These are phyloP conservation scores for Sebastiscus tertius DNA, from an alignment of 2,797 vertebrate genomes.

Conservation along the genomic window DNA sequence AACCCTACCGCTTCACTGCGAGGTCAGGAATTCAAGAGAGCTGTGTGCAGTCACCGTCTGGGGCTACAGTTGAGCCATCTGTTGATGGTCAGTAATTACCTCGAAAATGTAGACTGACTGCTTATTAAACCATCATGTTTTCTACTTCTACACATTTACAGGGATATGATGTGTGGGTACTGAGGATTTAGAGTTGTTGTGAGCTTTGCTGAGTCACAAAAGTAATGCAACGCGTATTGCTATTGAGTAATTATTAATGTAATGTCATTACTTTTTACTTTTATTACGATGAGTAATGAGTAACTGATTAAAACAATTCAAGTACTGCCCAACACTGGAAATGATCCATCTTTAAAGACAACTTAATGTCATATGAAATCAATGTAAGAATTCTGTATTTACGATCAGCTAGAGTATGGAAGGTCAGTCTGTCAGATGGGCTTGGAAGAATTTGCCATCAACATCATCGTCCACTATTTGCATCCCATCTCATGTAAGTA, in stretches of 20 bases:
- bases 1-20: neutral
- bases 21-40: neutral
- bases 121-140: neutral
- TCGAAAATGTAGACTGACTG: neutral
- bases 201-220: neutral
- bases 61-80: neutral
- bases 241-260: neutral
- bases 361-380: neutral
- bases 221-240: neutral
- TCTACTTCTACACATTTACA: too few relatives aligned
- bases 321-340: neutral
- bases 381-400: neutral
- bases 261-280: neutral
- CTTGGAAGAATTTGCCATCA: neutral
- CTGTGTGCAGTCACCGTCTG: neutral
- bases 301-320: neutral
- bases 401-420: neutral
- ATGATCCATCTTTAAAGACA: neutral
- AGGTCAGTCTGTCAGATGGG: neutral
- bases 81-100: too few relatives aligned
- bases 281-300: neutral
- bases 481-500: neutral
- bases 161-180: neutral
- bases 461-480: neutral
- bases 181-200: neutral